Conservation (phyloP, 2,113 vertebrate genomes). For the Gadus macrocephalus region DNA sequence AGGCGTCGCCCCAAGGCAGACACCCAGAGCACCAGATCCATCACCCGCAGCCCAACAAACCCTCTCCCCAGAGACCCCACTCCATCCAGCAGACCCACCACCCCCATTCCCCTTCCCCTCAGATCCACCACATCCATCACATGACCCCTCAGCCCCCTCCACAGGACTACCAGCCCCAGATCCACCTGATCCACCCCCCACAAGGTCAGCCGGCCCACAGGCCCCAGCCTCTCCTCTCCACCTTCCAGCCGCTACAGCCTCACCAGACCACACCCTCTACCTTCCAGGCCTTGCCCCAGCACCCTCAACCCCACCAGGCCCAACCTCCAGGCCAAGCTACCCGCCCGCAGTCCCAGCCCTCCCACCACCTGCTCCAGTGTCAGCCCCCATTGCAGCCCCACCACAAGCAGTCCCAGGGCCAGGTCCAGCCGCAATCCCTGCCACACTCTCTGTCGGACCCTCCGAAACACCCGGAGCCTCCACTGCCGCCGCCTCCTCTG, state of each 20-base stretch:
- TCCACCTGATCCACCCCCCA: slow-evolving; percentile 67
- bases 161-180: slow-evolving; percentile 62
- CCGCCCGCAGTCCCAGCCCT: slow-evolving; percentile 68
- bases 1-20: slow-evolving; percentile 46
- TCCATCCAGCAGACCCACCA: slow-evolving; percentile 69
- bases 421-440: slow-evolving; percentile 54
- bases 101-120: slow-evolving; percentile 50
- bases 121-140: slow-evolving; percentile 65
- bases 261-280: slow-evolving; percentile 60
- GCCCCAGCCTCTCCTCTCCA: slow-evolving; percentile 65
- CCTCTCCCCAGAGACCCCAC: slow-evolving; percentile 66
- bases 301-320: slow-evolving; percentile 53
- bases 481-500: slow-evolving; percentile 66
- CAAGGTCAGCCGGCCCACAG: slow-evolving; percentile 63
- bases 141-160: slow-evolving; percentile 63
- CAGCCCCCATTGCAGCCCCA: slow-evolving; percentile 54
- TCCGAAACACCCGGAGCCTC: slow-evolving; percentile 61
- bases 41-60: slow-evolving; percentile 63
- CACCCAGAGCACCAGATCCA: slow-evolving; percentile 60
- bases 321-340: slow-evolving; percentile 58
- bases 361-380: slow-evolving; percentile 63
- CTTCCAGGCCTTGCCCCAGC: slow-evolving; percentile 66
- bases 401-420: slow-evolving; percentile 56
- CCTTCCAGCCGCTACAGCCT: slow-evolving; percentile 70
- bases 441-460: slow-evolving; percentile 63